Conservation (phyloP, 2,113 vertebrate species). For the Taxidea taxus region DNA sequence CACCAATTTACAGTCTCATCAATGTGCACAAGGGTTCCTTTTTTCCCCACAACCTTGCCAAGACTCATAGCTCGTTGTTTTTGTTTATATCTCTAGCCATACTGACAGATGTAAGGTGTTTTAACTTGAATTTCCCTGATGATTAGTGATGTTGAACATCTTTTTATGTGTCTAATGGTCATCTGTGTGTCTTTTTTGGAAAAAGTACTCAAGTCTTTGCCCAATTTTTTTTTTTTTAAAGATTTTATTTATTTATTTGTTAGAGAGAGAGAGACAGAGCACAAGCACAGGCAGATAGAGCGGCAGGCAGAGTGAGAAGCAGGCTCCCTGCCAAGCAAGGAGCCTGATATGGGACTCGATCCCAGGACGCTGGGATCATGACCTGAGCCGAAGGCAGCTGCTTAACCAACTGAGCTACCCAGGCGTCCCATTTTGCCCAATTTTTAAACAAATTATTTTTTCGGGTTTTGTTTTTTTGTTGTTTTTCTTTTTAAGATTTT, state of each 20-base stretch:
- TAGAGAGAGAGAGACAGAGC: too few relatives aligned
- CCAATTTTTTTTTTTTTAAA: background rate
- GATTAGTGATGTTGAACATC: background rate
- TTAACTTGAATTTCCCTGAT: background rate
- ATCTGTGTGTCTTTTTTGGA: background rate
- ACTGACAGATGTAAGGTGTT: background rate
- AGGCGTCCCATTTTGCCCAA: background rate
- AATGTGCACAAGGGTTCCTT: background rate
- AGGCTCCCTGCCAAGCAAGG: too few relatives aligned
- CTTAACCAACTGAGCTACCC: too few relatives aligned
- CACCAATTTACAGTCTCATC: background rate
- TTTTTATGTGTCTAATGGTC: background rate
- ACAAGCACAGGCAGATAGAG: too few relatives aligned
- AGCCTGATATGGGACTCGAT: too few relatives aligned
- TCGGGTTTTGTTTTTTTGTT: background rate
- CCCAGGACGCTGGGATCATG: too few relatives aligned
- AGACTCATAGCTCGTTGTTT: background rate
- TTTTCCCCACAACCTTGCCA: background rate
- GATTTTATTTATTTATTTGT: too few relatives aligned
- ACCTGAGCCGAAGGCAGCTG: too few relatives aligned
- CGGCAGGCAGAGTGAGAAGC: too few relatives aligned
- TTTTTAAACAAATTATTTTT: background rate
- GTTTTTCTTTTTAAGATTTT: too few relatives aligned
- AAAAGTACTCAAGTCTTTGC: background rate
- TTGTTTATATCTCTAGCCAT: background rate